Evolutionary conservation across 1,140 invertebrate genomes (phyloP).

Genomic region (Camponotus pennsylvanicus): DNA sequence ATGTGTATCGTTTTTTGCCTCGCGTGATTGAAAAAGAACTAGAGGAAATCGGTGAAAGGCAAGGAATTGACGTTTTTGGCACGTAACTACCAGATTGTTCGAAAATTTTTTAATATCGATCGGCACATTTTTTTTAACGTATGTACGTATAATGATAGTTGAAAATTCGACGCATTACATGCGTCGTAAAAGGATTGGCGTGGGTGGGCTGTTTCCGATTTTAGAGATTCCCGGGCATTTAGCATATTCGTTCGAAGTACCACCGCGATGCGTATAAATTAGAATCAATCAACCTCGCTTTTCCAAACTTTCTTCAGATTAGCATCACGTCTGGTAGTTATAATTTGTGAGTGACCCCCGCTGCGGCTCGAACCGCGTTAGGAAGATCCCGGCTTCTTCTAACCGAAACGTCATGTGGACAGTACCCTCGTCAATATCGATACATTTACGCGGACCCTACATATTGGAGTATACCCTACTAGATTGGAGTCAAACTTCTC

Average conservation of each 20-base stretch:
- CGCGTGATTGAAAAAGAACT: conserved; percentile 2
- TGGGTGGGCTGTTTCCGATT: conserved; percentile 30
- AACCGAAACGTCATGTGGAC: conserved; percentile 77
- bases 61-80: background rate
- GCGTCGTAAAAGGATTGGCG: conserved; percentile 1
- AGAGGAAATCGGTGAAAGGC: conserved; percentile 20
- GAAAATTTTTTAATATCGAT: background rate
- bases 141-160: background rate
- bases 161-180: conserved; percentile 2
- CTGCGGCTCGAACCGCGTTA: conserved; percentile 74
- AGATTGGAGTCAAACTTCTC: conserved; percentile 76
- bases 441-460: conserved; percentile 73
- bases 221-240: conserved; percentile 59
- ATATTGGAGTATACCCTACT: conserved; percentile 46
- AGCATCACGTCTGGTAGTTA: conserved; percentile 84
- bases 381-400: conserved; percentile 56
- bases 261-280: conserved; percentile 74
- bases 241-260: conserved; percentile 49
- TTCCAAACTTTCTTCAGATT: conserved; percentile 86
- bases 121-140: background rate
- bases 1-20: conserved; percentile 18
- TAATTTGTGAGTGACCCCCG: conserved; percentile 84
- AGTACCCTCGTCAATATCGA: conserved; percentile 86
- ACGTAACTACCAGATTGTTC: background rate
- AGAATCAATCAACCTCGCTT: conserved; percentile 81